A percentile compares a stretch with the other conserved stretches of the same genome.
These are phyloP conservation scores for Pollicipes pollicipes DNA, from an alignment of 1,140 invertebrate species.

Conservation along the genomic window DNA sequence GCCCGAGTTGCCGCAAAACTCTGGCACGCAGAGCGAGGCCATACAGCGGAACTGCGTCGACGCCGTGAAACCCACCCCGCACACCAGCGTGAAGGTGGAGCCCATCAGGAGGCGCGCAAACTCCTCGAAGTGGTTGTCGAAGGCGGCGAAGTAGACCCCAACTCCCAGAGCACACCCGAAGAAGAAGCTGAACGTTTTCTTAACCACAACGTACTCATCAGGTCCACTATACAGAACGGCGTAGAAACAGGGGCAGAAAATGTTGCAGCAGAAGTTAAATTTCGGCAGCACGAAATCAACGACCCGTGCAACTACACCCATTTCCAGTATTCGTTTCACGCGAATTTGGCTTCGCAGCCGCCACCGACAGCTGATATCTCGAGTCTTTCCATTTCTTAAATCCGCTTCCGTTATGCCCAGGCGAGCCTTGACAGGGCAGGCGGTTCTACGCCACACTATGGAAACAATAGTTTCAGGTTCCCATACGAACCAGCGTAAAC, in stretches of 20 bases:
- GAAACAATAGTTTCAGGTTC: no score
- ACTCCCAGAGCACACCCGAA: background rate
- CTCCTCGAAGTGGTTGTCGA: slow-evolving; percentile 1
- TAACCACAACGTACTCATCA: background rate
- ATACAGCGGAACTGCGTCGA: background rate
- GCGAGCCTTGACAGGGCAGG: no score
- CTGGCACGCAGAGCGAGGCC: background rate
- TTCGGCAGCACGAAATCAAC: background rate
- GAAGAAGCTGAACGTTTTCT: background rate
- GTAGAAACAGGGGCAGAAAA: background rate
- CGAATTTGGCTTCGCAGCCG: no score
- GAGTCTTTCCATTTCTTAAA: no score
- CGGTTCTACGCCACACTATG: no score
- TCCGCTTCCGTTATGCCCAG: no score
- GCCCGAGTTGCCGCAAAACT: slow-evolving; percentile 3
- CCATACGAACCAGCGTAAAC: no score
- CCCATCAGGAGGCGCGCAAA: background rate
- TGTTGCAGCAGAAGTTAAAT: background rate
- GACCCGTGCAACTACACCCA: background rate
- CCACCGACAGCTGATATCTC: no score
- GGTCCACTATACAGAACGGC: background rate
- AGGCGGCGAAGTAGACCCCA: background rate
- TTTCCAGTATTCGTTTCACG: no score
- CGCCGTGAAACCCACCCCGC: background rate
- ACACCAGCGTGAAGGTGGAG: background rate